Base-by-base conservation (phyloP, 1,140 invertebrate genomes). In the Hyphantria cunea region DNA sequence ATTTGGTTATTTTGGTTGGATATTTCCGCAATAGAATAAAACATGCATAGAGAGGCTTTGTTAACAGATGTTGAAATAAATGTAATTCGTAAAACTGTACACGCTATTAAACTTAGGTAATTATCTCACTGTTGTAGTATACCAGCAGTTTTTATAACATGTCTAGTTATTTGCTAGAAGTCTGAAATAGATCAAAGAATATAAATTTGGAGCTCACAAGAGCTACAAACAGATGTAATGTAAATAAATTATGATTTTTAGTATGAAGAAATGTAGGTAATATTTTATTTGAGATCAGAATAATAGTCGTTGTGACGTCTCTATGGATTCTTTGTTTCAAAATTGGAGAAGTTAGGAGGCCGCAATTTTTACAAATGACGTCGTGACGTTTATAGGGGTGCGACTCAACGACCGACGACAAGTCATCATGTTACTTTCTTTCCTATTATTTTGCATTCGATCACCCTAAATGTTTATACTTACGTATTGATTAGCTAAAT, bases 341-440 rank as follows among this genome's bases (percentile, higher is more conserved):
- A 90, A 84, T 81, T 82, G 80, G 72, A 78, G 80, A 84, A 89
- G 78, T 86, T 88, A 71, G 74, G 69, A 82, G 75, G 80, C 82
- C 86, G 80, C 84, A 89, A 89, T 90, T 90, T 89, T 90, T 89
- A 89, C 87, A 90, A 90, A 90, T 90, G 86, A 90, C 87, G 85
- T 87, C 75, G 83, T 83, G 84, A 87, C 87, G 83, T 87, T 85
- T 86, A 85, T 72, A 80, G 84, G 84, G 83, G 47, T 74, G 77
- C 75, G 41, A 9, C 41, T 6, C 41, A 44, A 45, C 44, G 76
- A 65, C 68, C 74, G 75, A 64, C 80, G 80, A 86, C 85, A 86
- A 89, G 79, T 88, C 87, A 90, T 90, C 85, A 81, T 82, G 84
- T 90, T 87, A 80, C 84, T 83, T 58, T 79, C 78, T 82, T 82